A percentile compares a stretch with the other conserved stretches of the same genome.
Evolutionary conservation across 2,797 vertebrate species (phyloP).

Genomic region (Acanthiza pusilla): DNA sequence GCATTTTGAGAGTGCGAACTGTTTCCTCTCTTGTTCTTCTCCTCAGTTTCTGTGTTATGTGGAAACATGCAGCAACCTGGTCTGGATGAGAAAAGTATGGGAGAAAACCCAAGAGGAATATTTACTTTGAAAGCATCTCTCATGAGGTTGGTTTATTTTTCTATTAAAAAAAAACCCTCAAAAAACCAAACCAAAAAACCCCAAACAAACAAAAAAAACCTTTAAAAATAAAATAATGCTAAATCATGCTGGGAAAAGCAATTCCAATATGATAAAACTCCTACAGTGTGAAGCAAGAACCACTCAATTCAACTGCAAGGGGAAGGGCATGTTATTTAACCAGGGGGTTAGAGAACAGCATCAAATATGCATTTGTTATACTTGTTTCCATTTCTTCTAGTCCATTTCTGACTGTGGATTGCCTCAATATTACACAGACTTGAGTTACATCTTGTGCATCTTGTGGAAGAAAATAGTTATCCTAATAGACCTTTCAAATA

Average conservation of each 20-base stretch:
- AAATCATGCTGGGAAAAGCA: background rate
- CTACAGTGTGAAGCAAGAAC: background rate
- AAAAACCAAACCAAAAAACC: too few species aligned
- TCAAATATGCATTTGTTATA: background rate
- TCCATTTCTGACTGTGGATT: background rate
- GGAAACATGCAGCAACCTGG: background rate
- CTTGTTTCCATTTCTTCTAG: background rate
- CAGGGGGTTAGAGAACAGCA: background rate
- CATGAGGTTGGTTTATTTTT: background rate
- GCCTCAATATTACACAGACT: background rate
- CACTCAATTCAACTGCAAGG: background rate
- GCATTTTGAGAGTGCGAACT: background rate
- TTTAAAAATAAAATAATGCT: slow-evolving; percentile 11
- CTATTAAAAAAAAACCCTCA: background rate
- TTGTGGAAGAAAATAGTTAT: background rate
- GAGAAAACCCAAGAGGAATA: background rate
- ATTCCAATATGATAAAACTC: background rate
- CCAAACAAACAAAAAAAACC: too few species aligned
- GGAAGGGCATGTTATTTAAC: background rate
- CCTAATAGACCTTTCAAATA: background rate
- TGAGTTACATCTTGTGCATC: background rate
- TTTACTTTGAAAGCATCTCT: slow-evolving; percentile 7
- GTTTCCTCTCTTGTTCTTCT: background rate
- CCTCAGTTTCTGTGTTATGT: background rate
- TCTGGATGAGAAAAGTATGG: background rate